Percentiles rank a stretch among this genome's conserved stretches.
Conservation (phyloP, 23 tunicate species). For the Ciona savignyi region DNA sequence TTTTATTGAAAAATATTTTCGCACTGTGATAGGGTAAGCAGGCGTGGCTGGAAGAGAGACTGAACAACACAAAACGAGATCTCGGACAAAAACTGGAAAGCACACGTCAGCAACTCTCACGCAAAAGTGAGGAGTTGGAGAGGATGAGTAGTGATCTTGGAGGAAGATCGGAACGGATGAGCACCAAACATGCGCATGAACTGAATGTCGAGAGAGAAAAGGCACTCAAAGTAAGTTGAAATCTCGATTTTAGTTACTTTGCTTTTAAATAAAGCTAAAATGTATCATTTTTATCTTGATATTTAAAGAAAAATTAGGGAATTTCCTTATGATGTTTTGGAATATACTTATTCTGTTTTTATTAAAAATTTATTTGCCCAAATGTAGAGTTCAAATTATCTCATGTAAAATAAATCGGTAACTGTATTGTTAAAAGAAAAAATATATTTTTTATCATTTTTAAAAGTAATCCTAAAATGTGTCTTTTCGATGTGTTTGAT, state of each 20-base stretch:
- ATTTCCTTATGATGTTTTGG: too few species aligned
- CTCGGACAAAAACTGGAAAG: conserved; percentile 38
- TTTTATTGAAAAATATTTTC: too few species aligned
- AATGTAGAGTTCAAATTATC: neutral
- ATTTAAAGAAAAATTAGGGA: neutral
- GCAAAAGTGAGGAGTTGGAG: conserved; percentile 40
- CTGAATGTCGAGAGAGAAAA: conserved; percentile 75
- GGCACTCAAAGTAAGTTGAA: conserved; percentile 38
- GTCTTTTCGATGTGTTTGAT: too few species aligned
- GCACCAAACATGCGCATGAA: conserved; percentile 52
- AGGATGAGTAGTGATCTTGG: conserved; percentile 59
- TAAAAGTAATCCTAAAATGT: too few species aligned
- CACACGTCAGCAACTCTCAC: conserved; percentile 51
- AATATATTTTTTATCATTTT: too few species aligned
- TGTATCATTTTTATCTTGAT: neutral
- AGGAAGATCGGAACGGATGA: conserved; percentile 63
- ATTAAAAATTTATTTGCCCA: too few species aligned
- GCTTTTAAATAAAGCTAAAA: neutral
- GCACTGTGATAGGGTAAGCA: too few species aligned
- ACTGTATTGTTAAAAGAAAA: too few species aligned
- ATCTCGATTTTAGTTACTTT: neutral
- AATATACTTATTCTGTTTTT: too few species aligned
- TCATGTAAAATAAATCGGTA: neutral
- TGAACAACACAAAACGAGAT: conserved; percentile 40
- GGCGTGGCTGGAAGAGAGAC: conserved; percentile 18